phyloP scores from a whole-genome alignment of 2,113 vertebrate genomes.

The Spizaetus ornatus region DNA sequence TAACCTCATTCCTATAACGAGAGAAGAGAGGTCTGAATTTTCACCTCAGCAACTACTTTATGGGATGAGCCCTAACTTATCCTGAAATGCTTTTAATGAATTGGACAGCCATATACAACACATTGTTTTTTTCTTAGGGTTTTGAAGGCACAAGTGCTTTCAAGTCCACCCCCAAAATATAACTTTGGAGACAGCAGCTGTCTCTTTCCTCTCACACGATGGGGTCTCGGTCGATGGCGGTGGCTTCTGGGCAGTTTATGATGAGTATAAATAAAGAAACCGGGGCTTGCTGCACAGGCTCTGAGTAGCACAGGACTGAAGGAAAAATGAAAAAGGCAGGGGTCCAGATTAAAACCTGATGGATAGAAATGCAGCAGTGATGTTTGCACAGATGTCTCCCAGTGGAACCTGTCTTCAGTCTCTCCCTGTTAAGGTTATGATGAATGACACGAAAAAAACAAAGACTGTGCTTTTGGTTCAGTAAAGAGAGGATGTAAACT shows the following conservation, averaged over 20 bases:
- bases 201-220: neutral
- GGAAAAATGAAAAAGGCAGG: neutral
- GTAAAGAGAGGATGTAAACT: neutral
- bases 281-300: neutral
- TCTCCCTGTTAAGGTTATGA: neutral
- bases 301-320: neutral
- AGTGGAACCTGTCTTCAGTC: neutral
- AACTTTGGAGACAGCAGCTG: neutral
- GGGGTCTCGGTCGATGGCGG: neutral
- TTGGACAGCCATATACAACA: neutral
- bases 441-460: neutral
- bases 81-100: neutral
- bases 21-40: neutral
- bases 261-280: neutral
- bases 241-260: neutral
- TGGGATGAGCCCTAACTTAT: neutral
- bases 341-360: neutral
- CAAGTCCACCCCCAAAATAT: neutral
- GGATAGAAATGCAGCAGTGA: neutral
- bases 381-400: slow-evolving; percentile 26
- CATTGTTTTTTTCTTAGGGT: neutral
- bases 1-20: neutral
- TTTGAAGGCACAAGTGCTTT: neutral
- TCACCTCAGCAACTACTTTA: neutral
- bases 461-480: neutral